Evolutionary conservation across 23 tunicate species (phyloP).

Genomic region (Ciona savignyi): DNA sequence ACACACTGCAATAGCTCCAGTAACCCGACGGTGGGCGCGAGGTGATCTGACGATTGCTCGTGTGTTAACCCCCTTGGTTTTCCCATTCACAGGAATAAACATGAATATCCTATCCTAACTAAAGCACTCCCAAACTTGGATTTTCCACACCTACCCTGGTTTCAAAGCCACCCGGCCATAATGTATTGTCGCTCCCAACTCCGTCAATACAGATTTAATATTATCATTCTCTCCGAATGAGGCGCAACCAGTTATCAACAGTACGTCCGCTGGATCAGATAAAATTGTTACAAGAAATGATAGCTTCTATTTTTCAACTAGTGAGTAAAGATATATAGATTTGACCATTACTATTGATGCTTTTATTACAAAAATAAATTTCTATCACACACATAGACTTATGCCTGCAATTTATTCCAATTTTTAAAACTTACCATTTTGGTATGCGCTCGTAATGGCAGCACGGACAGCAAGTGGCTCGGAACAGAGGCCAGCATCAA

Average conservation of each 20-base stretch:
- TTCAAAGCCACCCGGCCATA: conserved; percentile 75
- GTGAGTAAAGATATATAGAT: too few species aligned
- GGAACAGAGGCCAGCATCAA: conserved; percentile 70
- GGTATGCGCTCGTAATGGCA: conserved; percentile 22
- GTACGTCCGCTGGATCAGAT: conserved; percentile 85
- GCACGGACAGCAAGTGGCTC: conserved; percentile 22
- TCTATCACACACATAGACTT: too few species aligned
- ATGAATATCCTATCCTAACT: not conserved
- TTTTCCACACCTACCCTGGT: conserved; percentile 89
- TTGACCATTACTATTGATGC: too few species aligned
- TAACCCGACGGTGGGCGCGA: too few species aligned
- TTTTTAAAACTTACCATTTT: conserved; percentile 24
- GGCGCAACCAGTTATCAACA: conserved; percentile 89
- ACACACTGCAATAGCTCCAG: too few species aligned
- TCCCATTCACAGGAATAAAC: too few species aligned
- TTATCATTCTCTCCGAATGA: conserved; percentile 90
- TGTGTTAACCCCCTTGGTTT: too few species aligned
- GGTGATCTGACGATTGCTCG: too few species aligned
- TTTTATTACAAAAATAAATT: too few species aligned
- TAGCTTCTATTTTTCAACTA: too few species aligned
- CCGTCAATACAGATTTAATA: conserved; percentile 43
- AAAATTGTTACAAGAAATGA: too few species aligned
- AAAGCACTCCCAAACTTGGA: not conserved
- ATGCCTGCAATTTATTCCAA: too few species aligned
- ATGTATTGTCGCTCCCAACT: conserved; percentile 75